Conservation (phyloP, 92 coral and sea anemone genomes). For the Isaurus tuberculatus region DNA sequence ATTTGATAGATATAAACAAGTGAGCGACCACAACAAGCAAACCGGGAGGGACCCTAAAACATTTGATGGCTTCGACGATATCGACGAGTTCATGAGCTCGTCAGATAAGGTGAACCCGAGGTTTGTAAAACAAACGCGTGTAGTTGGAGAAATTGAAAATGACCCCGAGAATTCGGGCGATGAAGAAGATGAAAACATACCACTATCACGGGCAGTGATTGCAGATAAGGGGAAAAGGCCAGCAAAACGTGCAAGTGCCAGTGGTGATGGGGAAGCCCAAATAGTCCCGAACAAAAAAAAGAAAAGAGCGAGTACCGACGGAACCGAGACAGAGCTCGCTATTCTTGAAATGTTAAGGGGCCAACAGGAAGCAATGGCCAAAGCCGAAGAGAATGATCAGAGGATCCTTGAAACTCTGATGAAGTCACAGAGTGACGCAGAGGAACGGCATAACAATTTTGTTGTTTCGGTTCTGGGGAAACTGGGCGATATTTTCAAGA, state of each 20-base stretch:
- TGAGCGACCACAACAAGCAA: slow-evolving; percentile 53
- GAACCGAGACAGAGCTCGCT: slow-evolving; percentile 51
- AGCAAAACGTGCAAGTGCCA: slow-evolving; percentile 50
- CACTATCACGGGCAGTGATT: slow-evolving; percentile 53
- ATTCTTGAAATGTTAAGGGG: slow-evolving; percentile 48
- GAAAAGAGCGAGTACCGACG: slow-evolving; percentile 50
- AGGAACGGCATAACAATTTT: slow-evolving; percentile 48
- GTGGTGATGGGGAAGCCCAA: slow-evolving; percentile 51
- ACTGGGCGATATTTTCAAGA: slow-evolving; percentile 49
- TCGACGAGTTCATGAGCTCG: slow-evolving; percentile 53
- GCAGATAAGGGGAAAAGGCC: slow-evolving; percentile 49
- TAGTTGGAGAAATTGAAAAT: slow-evolving; percentile 50
- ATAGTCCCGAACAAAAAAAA: slow-evolving; percentile 48
- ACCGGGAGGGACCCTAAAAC: slow-evolving; percentile 54
- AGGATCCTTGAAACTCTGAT: slow-evolving; percentile 49
- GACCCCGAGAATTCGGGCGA: slow-evolving; percentile 54
- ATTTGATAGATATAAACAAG: slow-evolving; percentile 48
- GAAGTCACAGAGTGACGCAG: slow-evolving; percentile 50
- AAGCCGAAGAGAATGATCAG: slow-evolving; percentile 49
- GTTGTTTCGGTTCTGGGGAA: slow-evolving; percentile 50
- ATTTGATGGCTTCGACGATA: slow-evolving; percentile 52
- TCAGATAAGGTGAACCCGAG: slow-evolving; percentile 53
- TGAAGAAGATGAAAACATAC: slow-evolving; percentile 50
- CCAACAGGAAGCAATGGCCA: slow-evolving; percentile 50
- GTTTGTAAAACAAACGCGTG: slow-evolving; percentile 52